phyloP scores from a whole-genome alignment of 2,113 vertebrate genomes.

The Willisornis vidua region DNA sequence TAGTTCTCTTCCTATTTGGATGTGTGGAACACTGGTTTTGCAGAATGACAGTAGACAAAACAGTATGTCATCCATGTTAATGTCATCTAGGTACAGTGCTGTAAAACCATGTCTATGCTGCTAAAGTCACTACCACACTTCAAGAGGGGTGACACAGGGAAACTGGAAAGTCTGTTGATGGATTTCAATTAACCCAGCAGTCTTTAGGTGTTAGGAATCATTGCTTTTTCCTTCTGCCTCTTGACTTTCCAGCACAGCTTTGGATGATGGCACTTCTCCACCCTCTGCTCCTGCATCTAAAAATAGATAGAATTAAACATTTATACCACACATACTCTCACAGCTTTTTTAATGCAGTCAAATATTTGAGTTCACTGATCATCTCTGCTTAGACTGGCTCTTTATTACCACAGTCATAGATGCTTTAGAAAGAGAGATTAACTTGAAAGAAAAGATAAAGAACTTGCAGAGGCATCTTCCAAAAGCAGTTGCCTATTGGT shows the following conservation, averaged over 20 bases:
- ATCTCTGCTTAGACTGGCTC: not conserved
- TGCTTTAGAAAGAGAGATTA: not conserved
- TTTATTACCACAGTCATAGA: not conserved
- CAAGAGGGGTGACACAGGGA: conserved; percentile 3
- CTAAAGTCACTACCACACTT: conserved; percentile 48
- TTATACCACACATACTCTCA: not conserved
- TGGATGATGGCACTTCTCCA: conserved; percentile 69
- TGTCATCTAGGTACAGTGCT: conserved; percentile 39
- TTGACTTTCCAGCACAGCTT: conserved; percentile 60
- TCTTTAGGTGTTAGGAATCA: conserved; percentile 40
- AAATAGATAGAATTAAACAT: not conserved
- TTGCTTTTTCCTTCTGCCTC: conserved; percentile 58
- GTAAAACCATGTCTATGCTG: conserved; percentile 45
- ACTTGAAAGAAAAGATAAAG: not conserved
- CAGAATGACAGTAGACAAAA: conserved; percentile 28
- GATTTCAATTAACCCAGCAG: conserved; percentile 1
- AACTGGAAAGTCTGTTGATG: conserved; percentile 11
- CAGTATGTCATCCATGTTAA: not conserved
- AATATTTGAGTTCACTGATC: not conserved
- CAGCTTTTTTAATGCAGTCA: not conserved
- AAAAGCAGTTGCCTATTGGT: not conserved
- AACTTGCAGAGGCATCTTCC: not conserved
- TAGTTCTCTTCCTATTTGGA: conserved; percentile 29
- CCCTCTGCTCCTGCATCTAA: conserved; percentile 75
- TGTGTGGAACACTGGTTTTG: conserved; percentile 34